Percentiles rank a stretch among this genome's conserved stretches.
Conservation (phyloP, 2,888 invertebrate species). For the Gymnoscelis rufifasciata region DNA sequence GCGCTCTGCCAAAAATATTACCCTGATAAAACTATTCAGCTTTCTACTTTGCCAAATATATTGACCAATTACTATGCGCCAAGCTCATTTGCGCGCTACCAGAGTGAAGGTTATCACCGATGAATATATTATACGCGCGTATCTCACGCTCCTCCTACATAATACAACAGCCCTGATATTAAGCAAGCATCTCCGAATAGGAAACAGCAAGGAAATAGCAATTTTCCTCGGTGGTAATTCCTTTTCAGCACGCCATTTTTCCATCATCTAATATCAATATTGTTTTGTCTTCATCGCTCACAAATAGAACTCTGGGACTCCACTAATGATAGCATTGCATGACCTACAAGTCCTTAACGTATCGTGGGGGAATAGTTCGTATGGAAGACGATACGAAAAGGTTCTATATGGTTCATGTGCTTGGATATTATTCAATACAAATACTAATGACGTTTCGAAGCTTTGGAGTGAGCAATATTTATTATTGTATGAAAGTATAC, state of each 20-base stretch:
- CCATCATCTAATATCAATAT: constrained; percentile 77
- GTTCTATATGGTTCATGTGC: constrained; percentile 13
- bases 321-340: constrained; percentile 69
- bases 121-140: constrained; percentile 22
- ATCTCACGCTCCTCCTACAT: constrained; percentile 27
- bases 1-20: no score
- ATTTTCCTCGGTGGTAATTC: constrained; percentile 65
- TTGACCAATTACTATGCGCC: constrained; percentile 12
- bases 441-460: no score
- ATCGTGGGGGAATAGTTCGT: constrained; percentile 20
- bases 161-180: constrained; percentile 38
- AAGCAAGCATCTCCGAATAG: constrained; percentile 55
- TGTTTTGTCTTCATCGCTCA: constrained; percentile 70
- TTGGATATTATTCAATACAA: constrained; percentile 9
- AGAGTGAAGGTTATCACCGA: constrained; percentile 16
- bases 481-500: no score
- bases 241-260: constrained; percentile 70
- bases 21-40: no score
- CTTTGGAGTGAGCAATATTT: no score
- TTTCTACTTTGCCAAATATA: no score
- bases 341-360: constrained; percentile 38
- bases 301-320: constrained; percentile 58
- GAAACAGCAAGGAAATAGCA: constrained; percentile 65
- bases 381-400: constrained; percentile 19
- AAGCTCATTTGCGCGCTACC: constrained; percentile 14